Conservation (phyloP, 2,113 vertebrate species). For the Microtus ochrogaster region DNA sequence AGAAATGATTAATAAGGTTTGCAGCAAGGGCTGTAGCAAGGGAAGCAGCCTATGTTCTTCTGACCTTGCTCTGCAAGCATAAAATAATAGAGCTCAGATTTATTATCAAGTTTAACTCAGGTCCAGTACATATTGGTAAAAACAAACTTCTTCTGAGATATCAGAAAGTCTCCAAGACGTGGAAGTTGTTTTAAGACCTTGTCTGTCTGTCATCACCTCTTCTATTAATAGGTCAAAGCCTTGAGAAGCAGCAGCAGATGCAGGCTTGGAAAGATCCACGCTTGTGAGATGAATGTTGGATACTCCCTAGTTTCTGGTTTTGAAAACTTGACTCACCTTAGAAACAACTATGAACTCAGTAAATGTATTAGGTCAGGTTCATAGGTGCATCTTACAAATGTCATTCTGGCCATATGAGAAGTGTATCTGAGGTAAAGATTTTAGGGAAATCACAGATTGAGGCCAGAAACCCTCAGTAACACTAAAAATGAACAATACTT, state of each 20-base stretch:
- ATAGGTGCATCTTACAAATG: constrained; percentile 26
- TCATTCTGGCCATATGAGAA: neutral
- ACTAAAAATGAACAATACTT: neutral
- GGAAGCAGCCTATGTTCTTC: neutral
- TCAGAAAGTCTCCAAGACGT: constrained; percentile 28
- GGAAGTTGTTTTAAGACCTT: constrained; percentile 56
- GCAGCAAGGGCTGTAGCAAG: neutral
- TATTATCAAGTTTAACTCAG: constrained; percentile 26
- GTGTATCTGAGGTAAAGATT: constrained; percentile 45
- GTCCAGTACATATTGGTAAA: neutral
- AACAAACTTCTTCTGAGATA: constrained; percentile 27
- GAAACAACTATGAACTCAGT: constrained; percentile 30
- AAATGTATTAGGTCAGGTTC: constrained; percentile 59
- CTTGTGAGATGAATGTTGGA: constrained; percentile 14
- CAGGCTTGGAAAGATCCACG: constrained; percentile 52
- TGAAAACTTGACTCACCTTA: constrained; percentile 62
- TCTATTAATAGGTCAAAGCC: constrained; percentile 67
- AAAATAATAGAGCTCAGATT: constrained; percentile 22
- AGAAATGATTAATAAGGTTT: constrained; percentile 25
- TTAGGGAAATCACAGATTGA: constrained; percentile 29
- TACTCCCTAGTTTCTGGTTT: constrained; percentile 49
- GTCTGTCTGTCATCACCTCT: constrained; percentile 44
- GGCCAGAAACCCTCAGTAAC: neutral
- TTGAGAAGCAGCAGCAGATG: constrained; percentile 70
- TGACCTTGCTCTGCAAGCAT: neutral